Percentiles rank a stretch among this genome's conserved stretches.
Evolutionary conservation across 2,888 invertebrate genomes (phyloP).

Genomic region (Heliothis peltigera): DNA sequence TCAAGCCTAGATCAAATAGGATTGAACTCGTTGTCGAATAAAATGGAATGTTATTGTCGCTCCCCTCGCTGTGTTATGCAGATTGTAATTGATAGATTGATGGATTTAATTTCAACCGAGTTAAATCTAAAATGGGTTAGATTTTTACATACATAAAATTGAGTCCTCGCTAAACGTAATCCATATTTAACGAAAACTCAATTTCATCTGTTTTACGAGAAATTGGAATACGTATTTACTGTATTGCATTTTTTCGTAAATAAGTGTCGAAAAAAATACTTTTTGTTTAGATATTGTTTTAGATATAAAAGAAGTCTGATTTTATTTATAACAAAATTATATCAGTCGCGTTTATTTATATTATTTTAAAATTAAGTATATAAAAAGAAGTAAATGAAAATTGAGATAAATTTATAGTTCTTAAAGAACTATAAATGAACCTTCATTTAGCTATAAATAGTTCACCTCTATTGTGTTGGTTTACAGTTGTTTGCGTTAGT

Average conservation of each 20-base stretch:
- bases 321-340: too few species aligned
- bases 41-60: slow-evolving; percentile 47
- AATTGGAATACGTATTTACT: too few species aligned
- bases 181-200: too few species aligned
- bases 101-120: slow-evolving; percentile 15
- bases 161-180: not conserved
- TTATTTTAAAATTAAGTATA: too few species aligned
- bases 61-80: slow-evolving; percentile 14
- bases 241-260: too few species aligned
- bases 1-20: slow-evolving; percentile 85
- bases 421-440: not conserved
- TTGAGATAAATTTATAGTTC: too few species aligned
- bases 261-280: too few species aligned
- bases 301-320: too few species aligned
- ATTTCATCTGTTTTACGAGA: too few species aligned
- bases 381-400: too few species aligned
- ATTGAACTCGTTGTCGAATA: slow-evolving; percentile 70
- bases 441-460: not conserved
- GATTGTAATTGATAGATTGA: slow-evolving; percentile 26
- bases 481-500: slow-evolving; percentile 13
- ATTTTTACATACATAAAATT: not conserved
- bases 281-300: too few species aligned
- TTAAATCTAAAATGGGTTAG: not conserved
- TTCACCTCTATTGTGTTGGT: slow-evolving; percentile 4
- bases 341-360: too few species aligned